These are phyloP conservation scores for Ptilodon capucinus DNA, from an alignment of 2,888 invertebrate species.

Conservation along the genomic window DNA sequence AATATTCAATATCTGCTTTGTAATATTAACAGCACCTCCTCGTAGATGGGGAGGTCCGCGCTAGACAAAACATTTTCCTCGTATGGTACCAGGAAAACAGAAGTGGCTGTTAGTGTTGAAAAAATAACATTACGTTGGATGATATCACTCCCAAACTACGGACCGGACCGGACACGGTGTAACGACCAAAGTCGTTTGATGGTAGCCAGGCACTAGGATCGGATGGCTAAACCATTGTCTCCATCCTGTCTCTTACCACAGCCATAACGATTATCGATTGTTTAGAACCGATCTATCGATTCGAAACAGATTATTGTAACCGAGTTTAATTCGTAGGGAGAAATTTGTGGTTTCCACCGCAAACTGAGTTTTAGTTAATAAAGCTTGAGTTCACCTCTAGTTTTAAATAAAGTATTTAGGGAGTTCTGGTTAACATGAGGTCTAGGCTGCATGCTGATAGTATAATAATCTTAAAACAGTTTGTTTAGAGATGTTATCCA, in stretches of 20 bases:
- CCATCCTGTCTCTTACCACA: constrained; percentile 12
- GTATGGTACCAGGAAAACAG: no score
- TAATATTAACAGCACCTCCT: no score
- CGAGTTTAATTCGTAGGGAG: constrained; percentile 1
- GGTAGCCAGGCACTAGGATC: constrained; percentile 6
- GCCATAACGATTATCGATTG: constrained; percentile 1
- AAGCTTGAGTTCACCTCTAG: no score
- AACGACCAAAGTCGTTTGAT: constrained; percentile 7
- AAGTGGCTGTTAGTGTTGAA: no score
- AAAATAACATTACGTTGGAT: neutral
- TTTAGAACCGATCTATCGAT: neutral
- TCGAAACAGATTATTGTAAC: constrained; percentile 7
- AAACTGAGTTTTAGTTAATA: neutral
- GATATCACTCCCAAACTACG: constrained; percentile 1
- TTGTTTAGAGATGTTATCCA: no score
- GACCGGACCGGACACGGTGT: constrained; percentile 1
- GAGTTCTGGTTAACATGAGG: neutral
- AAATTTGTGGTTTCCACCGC: neutral
- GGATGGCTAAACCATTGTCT: constrained; percentile 4
- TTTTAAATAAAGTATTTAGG: no score
- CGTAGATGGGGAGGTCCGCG: no score
- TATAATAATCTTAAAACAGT: no score
- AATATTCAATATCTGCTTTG: no score
- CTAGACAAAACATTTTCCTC: no score
- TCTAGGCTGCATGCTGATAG: no score